These are phyloP conservation scores for Amblyopsis rosae DNA, from an alignment of 2,113 vertebrate genomes.

Conservation along the genomic window DNA sequence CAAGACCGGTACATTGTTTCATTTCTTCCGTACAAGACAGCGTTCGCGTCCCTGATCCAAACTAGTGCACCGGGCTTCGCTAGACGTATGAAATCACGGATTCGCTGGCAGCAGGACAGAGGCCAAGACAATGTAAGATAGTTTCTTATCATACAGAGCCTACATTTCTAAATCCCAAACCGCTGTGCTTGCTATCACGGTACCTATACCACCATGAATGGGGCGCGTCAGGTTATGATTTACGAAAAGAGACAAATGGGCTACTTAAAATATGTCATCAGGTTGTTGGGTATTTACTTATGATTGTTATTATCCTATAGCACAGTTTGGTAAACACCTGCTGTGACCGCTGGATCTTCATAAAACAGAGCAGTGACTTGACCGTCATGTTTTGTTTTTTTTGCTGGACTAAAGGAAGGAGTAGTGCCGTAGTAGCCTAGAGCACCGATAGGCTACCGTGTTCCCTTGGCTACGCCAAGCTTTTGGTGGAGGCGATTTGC, in stretches of 20 bases:
- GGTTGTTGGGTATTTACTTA: not conserved
- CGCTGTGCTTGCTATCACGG: not conserved
- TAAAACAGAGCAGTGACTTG: slow-evolving; percentile 26
- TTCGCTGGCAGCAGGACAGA: slow-evolving; percentile 6
- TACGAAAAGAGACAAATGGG: not conserved
- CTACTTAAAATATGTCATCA: not conserved
- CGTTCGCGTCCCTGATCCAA: slow-evolving; percentile 47
- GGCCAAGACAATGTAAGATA: slow-evolving; percentile 32
- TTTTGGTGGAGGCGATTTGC: slow-evolving; percentile 23
- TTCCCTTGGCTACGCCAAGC: slow-evolving; percentile 74
- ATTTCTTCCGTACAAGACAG: slow-evolving; percentile 29
- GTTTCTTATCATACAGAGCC: not conserved
- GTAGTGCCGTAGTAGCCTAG: slow-evolving; percentile 5
- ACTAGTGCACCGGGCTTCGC: slow-evolving; percentile 27
- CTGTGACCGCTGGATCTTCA: slow-evolving; percentile 17
- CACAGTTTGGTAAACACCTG: slow-evolving; percentile 43
- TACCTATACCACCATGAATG: slow-evolving; percentile 5
- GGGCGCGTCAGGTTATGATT: slow-evolving; percentile 1
- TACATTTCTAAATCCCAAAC: not conserved
- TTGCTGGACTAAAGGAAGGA: slow-evolving; percentile 8
- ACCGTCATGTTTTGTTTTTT: slow-evolving; percentile 22
- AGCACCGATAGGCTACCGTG: slow-evolving; percentile 33
- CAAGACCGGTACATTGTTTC: not conserved
- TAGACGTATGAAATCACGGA: slow-evolving; percentile 27
- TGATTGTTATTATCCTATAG: not conserved